Evolutionary conservation across 2,888 invertebrate species (phyloP).

Genomic region (Leptinotarsa peninsularis): DNA sequence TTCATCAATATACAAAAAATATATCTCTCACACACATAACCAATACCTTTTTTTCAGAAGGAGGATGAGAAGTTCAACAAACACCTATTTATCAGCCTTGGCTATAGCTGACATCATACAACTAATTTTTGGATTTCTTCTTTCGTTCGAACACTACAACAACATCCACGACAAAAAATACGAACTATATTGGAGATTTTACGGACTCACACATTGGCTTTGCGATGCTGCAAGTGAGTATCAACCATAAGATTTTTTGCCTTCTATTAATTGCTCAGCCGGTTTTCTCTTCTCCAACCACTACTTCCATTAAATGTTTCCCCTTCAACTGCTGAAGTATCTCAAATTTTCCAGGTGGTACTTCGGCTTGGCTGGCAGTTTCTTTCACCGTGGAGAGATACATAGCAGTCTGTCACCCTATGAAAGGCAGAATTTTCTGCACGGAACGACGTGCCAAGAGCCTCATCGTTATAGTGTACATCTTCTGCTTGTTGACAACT

Average conservation of each 20-base stretch:
- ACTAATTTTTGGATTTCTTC: constrained; percentile 73
- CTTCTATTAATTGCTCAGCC: too few species aligned
- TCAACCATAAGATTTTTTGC: background rate
- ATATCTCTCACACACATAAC: too few species aligned
- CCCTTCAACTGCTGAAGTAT: background rate
- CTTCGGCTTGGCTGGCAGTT: constrained; percentile 81
- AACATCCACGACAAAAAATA: constrained; percentile 69
- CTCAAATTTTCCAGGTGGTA: constrained; percentile 68
- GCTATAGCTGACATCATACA: constrained; percentile 80
- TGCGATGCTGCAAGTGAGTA: constrained; percentile 77
- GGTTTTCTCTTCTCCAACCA: too few species aligned
- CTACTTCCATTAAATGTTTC: too few species aligned
- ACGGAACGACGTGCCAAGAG: constrained; percentile 78
- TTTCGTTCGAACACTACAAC: constrained; percentile 73
- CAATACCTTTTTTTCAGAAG: constrained; percentile 63
- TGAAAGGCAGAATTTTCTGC: constrained; percentile 77
- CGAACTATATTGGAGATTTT: constrained; percentile 72
- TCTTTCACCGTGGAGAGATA: constrained; percentile 82
- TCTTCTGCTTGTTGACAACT: constrained; percentile 74
- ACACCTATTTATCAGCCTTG: constrained; percentile 79
- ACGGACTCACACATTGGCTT: constrained; percentile 73
- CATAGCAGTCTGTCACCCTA: constrained; percentile 81
- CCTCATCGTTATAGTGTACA: constrained; percentile 71
- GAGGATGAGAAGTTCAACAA: constrained; percentile 81
- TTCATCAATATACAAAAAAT: too few species aligned